These are phyloP conservation scores for Cuniculus paca DNA, from an alignment of 2,797 vertebrate genomes.

Conservation along the genomic window DNA sequence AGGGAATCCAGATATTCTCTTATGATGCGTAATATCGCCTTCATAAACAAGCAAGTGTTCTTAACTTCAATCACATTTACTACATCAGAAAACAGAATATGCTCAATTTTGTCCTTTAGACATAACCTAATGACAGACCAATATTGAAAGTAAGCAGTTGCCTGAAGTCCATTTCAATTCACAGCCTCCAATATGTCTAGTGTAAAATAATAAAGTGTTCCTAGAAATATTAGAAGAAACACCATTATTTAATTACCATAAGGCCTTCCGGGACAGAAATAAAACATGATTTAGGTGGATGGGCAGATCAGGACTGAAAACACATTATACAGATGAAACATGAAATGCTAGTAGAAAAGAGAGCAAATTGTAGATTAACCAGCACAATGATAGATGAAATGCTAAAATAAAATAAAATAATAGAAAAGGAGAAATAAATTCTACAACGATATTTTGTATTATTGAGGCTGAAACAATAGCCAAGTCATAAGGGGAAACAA, in stretches of 20 bases:
- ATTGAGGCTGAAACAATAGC: background rate
- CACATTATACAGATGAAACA: slow-evolving; percentile 52
- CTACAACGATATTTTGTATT: background rate
- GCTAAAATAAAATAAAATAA: slow-evolving; percentile 32
- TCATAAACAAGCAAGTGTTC: background rate
- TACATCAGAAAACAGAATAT: slow-evolving; percentile 20
- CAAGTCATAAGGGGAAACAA: background rate
- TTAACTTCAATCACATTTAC: background rate
- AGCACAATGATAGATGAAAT: background rate
- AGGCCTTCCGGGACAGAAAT: slow-evolving; percentile 78
- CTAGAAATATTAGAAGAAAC: slow-evolving; percentile 84
- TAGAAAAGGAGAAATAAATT: background rate
- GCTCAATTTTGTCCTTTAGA: slow-evolving; percentile 66
- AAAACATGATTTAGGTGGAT: slow-evolving; percentile 77
- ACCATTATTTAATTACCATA: slow-evolving; percentile 80
- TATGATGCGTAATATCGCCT: background rate
- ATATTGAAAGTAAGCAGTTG: slow-evolving; percentile 64
- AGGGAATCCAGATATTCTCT: background rate
- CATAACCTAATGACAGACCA: slow-evolving; percentile 65
- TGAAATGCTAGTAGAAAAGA: background rate
- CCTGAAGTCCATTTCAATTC: slow-evolving; percentile 74
- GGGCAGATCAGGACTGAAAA: background rate
- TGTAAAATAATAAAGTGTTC: slow-evolving; percentile 82
- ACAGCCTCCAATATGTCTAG: slow-evolving; percentile 62
- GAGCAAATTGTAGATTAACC: background rate